phyloP scores from a whole-genome alignment of 2,888 invertebrate species.

The Gastrophysa polygoni region DNA sequence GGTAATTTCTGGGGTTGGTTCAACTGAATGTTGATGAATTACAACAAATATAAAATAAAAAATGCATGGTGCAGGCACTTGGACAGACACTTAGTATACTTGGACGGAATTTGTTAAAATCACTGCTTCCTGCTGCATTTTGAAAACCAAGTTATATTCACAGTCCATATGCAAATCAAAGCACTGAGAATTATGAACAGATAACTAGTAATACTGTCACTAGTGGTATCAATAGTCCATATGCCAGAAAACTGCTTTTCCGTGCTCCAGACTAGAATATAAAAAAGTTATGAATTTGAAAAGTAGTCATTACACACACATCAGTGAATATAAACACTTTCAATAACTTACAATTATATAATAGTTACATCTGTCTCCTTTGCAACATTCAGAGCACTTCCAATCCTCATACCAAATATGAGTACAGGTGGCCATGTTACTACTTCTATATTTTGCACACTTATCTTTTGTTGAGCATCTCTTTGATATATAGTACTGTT shows the following conservation, averaged over 20 bases:
- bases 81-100: too few relatives aligned
- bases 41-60: too few relatives aligned
- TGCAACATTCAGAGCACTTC: conserved; percentile 95
- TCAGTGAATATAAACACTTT: too few relatives aligned
- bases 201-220: background rate
- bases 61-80: too few relatives aligned
- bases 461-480: conserved; percentile 81
- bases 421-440: conserved; percentile 79
- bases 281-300: too few relatives aligned
- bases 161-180: background rate
- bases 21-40: too few relatives aligned
- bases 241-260: background rate
- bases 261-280: background rate
- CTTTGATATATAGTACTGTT: conserved; percentile 93
- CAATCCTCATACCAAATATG: conserved; percentile 96
- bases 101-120: too few relatives aligned
- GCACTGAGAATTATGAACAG: background rate
- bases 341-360: conserved; percentile 82
- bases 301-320: too few relatives aligned
- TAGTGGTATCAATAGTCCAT: background rate
- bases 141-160: too few relatives aligned
- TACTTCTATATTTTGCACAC: conserved; percentile 74
- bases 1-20: too few relatives aligned
- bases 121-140: too few relatives aligned
- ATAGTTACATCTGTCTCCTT: conserved; percentile 94